These are phyloP conservation scores for Propsilocerus akamusi DNA, from an alignment of 1,140 invertebrate species.

Conservation along the genomic window DNA sequence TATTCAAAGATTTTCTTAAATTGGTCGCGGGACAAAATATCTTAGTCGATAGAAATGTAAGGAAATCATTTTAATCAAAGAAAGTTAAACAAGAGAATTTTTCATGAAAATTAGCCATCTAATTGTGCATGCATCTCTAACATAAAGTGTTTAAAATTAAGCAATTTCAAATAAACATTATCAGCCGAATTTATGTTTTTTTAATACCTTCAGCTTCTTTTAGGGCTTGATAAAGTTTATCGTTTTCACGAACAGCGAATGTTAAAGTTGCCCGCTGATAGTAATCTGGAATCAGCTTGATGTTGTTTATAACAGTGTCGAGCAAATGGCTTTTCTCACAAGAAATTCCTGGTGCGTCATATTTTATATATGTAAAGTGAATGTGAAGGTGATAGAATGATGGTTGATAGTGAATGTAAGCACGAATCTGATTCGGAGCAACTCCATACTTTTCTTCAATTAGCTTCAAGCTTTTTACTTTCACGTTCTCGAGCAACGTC, in stretches of 20 bases:
- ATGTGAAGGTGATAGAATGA: slow-evolving; percentile 94
- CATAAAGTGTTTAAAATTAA: too few relatives aligned
- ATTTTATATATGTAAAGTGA: slow-evolving; percentile 73
- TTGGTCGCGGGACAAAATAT: too few relatives aligned
- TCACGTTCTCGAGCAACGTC: slow-evolving; percentile 65
- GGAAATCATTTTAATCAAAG: too few relatives aligned
- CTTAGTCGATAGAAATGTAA: too few relatives aligned
- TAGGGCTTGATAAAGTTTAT: slow-evolving; percentile 31
- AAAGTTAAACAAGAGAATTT: too few relatives aligned
- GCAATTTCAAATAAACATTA: too few relatives aligned
- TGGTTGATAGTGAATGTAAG: slow-evolving; percentile 91
- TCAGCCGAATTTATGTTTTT: too few relatives aligned
- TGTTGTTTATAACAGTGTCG: slow-evolving; percentile 76
- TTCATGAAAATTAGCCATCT: too few relatives aligned
- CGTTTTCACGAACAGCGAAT: slow-evolving; percentile 44
- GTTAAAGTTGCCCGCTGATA: slow-evolving; percentile 65
- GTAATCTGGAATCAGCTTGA: slow-evolving; percentile 63
- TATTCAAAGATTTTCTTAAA: too few relatives aligned
- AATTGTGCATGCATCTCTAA: too few relatives aligned
- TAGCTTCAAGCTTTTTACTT: slow-evolving; percentile 46
- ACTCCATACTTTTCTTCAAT: slow-evolving; percentile 68
- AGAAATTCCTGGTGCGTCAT: slow-evolving; percentile 62
- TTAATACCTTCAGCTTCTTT: slow-evolving; percentile 25
- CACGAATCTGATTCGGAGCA: slow-evolving; percentile 45
- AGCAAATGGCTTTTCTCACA: slow-evolving; percentile 74